Conservation (phyloP, 2,113 vertebrate genomes). For the Myiopsitta monachus region DNA sequence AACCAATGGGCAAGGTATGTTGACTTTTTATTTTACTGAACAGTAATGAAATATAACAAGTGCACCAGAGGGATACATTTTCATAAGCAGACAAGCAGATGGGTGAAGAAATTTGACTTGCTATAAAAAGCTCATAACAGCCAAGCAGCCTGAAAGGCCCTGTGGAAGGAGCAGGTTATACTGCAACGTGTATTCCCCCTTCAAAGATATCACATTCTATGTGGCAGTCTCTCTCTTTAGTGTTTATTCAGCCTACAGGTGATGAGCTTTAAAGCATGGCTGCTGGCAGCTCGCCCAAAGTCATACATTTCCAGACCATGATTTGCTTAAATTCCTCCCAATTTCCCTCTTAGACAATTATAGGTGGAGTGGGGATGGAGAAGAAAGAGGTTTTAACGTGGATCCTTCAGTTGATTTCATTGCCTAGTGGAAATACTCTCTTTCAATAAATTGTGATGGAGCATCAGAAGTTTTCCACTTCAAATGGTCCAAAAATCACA, state of each 20-base stretch:
- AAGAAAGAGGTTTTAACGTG: fast-evolving
- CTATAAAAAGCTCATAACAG: not conserved
- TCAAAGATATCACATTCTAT: not conserved
- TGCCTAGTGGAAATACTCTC: not conserved
- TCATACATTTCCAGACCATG: not conserved
- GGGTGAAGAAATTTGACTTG: conserved; percentile 59
- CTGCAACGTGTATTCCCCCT: not conserved
- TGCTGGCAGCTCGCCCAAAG: not conserved
- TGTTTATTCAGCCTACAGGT: not conserved
- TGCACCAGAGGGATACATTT: conserved; percentile 44
- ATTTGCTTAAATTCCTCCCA: not conserved
- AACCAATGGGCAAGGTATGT: conserved; percentile 2
- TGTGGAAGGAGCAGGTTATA: fast-evolving
- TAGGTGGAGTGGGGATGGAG: not conserved
- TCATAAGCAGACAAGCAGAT: conserved; percentile 59
- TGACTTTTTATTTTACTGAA: conserved; percentile 34
- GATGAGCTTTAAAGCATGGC: not conserved
- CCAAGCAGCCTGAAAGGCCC: not conserved
- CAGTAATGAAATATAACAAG: conserved; percentile 41
- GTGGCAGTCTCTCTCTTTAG: not conserved
- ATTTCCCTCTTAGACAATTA: not conserved
- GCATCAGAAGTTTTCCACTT: not conserved
- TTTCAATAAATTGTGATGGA: not conserved
- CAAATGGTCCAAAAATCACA: not conserved
- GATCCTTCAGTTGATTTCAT: not conserved